phyloP scores from a whole-genome alignment of 2,888 invertebrate genomes.

The Pelosia muscerda region DNA sequence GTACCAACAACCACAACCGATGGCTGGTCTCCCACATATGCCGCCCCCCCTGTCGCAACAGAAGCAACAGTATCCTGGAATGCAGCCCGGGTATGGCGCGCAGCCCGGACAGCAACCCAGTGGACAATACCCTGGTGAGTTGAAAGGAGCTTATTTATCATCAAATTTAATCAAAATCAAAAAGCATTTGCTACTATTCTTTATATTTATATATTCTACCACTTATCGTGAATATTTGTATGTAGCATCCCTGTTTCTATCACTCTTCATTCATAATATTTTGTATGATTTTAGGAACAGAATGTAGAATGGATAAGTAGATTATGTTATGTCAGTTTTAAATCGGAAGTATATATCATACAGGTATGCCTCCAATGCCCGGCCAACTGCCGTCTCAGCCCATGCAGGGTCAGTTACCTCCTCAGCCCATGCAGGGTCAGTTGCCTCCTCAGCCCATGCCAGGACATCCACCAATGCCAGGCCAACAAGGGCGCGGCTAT shows the following conservation, averaged over 20 bases:
- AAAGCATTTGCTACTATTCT: neutral
- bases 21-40: conserved; percentile 67
- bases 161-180: no score
- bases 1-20: conserved; percentile 43
- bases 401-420: conserved; percentile 46
- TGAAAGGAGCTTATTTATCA: neutral
- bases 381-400: conserved; percentile 47
- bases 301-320: no score
- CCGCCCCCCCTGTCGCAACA: conserved; percentile 77
- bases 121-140: conserved; percentile 66
- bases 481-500: conserved; percentile 58
- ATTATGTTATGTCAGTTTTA: neutral
- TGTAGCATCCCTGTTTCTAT: no score
- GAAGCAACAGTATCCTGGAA: conserved; percentile 65
- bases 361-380: conserved; percentile 47
- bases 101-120: conserved; percentile 60
- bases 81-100: conserved; percentile 61
- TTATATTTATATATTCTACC: neutral
- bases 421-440: conserved; percentile 52
- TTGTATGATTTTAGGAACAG: no score
- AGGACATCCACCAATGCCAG: conserved; percentile 56
- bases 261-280: no score
- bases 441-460: conserved; percentile 46
- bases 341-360: neutral
- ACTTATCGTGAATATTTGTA: no score